These are phyloP conservation scores for Lontra canadensis DNA, from an alignment of 2,113 vertebrate genomes.

Conservation along the genomic window DNA sequence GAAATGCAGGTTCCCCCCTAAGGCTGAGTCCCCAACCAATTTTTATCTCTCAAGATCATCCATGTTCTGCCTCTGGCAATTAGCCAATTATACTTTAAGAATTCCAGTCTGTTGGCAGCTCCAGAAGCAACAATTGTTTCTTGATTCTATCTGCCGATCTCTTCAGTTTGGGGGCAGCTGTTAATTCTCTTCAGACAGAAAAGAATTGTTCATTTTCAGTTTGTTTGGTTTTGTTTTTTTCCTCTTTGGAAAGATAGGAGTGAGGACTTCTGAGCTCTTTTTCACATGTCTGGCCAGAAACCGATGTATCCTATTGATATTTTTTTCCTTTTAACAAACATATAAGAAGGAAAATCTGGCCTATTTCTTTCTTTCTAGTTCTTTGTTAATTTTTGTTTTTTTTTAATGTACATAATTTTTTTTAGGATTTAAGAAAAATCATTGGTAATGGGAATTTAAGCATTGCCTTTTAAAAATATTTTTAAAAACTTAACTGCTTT, in stretches of 20 bases:
- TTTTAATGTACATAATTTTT: neutral
- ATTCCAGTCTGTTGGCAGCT: neutral
- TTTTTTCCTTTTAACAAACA: neutral
- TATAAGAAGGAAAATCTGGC: neutral
- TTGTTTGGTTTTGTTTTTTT: neutral
- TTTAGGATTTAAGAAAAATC: neutral
- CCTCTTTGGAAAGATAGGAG: neutral
- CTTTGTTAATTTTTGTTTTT: neutral
- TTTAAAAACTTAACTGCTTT: neutral
- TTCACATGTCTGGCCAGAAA: neutral
- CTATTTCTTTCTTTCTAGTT: neutral
- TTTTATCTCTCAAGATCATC: neutral
- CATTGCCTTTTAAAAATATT: neutral
- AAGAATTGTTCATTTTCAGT: neutral
- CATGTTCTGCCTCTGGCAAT: neutral
- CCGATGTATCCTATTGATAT: neutral
- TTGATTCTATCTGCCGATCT: neutral
- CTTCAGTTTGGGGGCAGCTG: neutral
- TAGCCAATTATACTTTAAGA: neutral
- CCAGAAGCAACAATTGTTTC: neutral
- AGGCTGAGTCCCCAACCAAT: neutral
- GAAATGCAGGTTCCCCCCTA: neutral
- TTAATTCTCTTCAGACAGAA: neutral
- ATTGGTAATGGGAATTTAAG: neutral
- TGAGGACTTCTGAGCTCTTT: neutral